A percentile compares a stretch with the other conserved stretches of the same genome.
Evolutionary conservation across 2,888 invertebrate genomes (phyloP).

Genomic region (Gerosis bhagava): DNA sequence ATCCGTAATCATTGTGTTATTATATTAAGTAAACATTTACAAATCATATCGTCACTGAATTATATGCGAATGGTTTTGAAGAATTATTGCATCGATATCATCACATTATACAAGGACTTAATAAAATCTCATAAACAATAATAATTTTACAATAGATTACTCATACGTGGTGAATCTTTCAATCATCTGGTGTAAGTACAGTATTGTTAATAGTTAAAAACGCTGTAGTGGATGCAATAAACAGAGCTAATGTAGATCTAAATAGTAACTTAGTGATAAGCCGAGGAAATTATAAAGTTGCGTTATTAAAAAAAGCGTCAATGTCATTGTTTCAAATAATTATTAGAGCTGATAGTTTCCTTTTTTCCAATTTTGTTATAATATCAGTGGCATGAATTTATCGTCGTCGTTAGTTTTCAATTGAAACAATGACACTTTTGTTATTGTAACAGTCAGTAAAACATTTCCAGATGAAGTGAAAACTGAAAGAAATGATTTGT

Average conservation of each 20-base stretch:
- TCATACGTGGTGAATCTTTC: conserved; percentile 30
- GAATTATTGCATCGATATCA: too few relatives aligned
- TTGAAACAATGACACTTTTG: conserved; percentile 32
- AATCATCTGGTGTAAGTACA: conserved; percentile 37
- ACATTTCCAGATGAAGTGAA: conserved; percentile 8
- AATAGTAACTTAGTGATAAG: conserved; percentile 35
- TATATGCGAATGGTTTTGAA: too few relatives aligned
- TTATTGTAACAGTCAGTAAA: conserved; percentile 28
- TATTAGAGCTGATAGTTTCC: too few relatives aligned
- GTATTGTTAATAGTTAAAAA: conserved; percentile 36
- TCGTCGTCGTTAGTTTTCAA: conserved; percentile 8
- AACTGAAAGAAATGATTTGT: background rate
- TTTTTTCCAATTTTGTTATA: too few relatives aligned
- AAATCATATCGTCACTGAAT: too few relatives aligned
- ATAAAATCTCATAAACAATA: too few relatives aligned
- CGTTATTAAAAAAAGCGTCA: conserved; percentile 31
- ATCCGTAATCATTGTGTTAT: too few relatives aligned
- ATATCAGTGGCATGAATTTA: background rate
- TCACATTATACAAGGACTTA: too few relatives aligned
- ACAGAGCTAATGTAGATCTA: conserved; percentile 38
- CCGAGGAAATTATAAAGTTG: conserved; percentile 27
- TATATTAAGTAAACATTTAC: too few relatives aligned
- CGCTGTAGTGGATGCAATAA: conserved; percentile 56
- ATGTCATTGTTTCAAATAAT: conserved; percentile 21
- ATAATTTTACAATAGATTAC: background rate